A percentile compares a stretch with the other conserved stretches of the same genome.
phyloP scores from a whole-genome alignment of 2,888 invertebrate species.

The Dexiosoma caninum region DNA sequence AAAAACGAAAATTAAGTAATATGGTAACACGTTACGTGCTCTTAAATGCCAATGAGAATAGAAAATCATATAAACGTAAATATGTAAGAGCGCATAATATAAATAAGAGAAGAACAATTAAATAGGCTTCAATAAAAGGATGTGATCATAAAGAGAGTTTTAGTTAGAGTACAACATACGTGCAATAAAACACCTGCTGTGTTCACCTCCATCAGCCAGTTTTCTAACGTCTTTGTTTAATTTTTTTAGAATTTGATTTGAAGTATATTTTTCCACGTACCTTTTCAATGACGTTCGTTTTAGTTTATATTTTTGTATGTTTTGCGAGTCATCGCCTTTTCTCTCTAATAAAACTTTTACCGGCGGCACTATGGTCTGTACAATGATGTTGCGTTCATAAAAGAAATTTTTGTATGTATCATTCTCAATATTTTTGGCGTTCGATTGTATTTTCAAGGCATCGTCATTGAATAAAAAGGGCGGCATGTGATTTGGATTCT shows the following conservation, averaged over 20 bases:
- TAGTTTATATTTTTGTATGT: conserved; percentile 66
- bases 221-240: not conserved
- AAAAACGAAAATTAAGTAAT: too few relatives aligned
- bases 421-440: conserved; percentile 72
- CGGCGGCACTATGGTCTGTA: conserved; percentile 67
- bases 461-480: conserved; percentile 69
- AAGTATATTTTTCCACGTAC: conserved; percentile 53
- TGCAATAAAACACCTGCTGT: conserved; percentile 47
- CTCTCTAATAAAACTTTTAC: conserved; percentile 58
- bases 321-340: conserved; percentile 68
- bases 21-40: not conserved
- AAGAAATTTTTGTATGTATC: conserved; percentile 71
- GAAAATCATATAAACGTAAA: not conserved
- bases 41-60: not conserved
- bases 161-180: not conserved
- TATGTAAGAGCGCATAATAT: not conserved
- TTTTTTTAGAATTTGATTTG: not conserved
- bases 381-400: conserved; percentile 70
- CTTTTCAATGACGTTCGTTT: conserved; percentile 66
- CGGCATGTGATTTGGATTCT: conserved; percentile 65
- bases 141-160: not conserved
- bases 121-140: too few relatives aligned
- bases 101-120: too few relatives aligned
- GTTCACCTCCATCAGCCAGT: not conserved
- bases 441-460: conserved; percentile 73